phyloP scores from a whole-genome alignment of 2,113 vertebrate genomes.

The Rhinolophus ferrumequinum region DNA sequence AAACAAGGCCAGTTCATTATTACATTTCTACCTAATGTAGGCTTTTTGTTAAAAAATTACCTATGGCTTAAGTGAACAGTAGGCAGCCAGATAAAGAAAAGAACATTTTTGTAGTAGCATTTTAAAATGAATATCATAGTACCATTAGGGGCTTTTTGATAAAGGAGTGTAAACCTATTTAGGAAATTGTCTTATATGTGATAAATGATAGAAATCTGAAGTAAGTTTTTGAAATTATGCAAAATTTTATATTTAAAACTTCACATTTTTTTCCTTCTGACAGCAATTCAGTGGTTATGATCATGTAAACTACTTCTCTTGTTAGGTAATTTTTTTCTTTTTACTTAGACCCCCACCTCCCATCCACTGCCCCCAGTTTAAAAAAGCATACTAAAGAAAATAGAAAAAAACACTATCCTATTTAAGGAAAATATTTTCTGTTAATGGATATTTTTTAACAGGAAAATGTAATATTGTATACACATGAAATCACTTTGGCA shows the following conservation, averaged over 20 bases:
- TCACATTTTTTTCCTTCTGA: background rate
- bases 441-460: background rate
- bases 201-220: slow-evolving; percentile 60
- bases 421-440: slow-evolving; percentile 26
- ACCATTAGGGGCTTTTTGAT: slow-evolving; percentile 75
- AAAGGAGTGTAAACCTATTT: slow-evolving; percentile 76
- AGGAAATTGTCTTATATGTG: slow-evolving; percentile 73
- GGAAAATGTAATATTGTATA: background rate
- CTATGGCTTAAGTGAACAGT: slow-evolving; percentile 81
- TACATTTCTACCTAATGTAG: slow-evolving; percentile 77
- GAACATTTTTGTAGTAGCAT: slow-evolving; percentile 72
- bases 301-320: slow-evolving; percentile 10
- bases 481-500: slow-evolving; percentile 1
- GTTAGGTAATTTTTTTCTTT: background rate
- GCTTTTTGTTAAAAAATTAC: slow-evolving; percentile 82
- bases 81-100: slow-evolving; percentile 76
- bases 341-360: background rate
- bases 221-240: slow-evolving; percentile 1
- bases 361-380: background rate
- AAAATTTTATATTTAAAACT: slow-evolving; percentile 39
- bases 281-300: slow-evolving; percentile 33
- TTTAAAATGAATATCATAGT: slow-evolving; percentile 78
- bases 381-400: background rate
- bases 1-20: slow-evolving; percentile 76
- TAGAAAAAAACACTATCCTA: background rate